phyloP scores from a whole-genome alignment of 2,797 vertebrate genomes.

The Aulostomus chinensis region DNA sequence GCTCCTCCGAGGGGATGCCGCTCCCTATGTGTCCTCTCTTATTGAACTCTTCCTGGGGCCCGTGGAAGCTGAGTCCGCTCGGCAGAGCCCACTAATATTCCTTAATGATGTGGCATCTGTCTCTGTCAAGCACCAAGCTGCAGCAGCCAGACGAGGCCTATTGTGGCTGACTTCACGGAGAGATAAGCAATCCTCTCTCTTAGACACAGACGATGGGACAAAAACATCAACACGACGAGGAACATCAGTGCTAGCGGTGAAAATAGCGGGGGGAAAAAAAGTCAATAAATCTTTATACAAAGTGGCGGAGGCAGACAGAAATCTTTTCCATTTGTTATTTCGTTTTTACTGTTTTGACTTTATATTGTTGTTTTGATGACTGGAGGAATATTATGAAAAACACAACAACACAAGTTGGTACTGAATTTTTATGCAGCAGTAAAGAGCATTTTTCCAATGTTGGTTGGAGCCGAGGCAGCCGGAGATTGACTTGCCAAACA shows the following conservation, averaged over 20 bases:
- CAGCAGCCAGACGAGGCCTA: conserved; percentile 61
- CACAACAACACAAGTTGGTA: not conserved
- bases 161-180: conserved; percentile 74
- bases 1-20: conserved; percentile 43
- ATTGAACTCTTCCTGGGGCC: conserved; percentile 78
- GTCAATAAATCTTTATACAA: conserved; percentile 43
- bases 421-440: conserved; percentile 16
- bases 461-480: conserved; percentile 1
- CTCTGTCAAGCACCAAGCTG: conserved; percentile 75
- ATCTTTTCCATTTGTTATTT: conserved; percentile 37
- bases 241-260: conserved; percentile 45
- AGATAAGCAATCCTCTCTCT: conserved; percentile 75
- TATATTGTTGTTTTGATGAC: conserved; percentile 18
- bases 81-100: conserved; percentile 83
- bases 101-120: conserved; percentile 84
- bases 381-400: conserved; percentile 17
- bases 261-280: conserved; percentile 25
- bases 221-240: conserved; percentile 51
- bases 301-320: conserved; percentile 26
- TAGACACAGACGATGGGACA: conserved; percentile 56
- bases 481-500: conserved; percentile 18
- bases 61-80: conserved; percentile 66
- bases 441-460: not conserved
- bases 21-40: conserved; percentile 60
- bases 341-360: conserved; percentile 28